These are phyloP conservation scores for Sclerodermus sp. DNA, from an alignment of 2,888 invertebrate genomes.

Conservation along the genomic window DNA sequence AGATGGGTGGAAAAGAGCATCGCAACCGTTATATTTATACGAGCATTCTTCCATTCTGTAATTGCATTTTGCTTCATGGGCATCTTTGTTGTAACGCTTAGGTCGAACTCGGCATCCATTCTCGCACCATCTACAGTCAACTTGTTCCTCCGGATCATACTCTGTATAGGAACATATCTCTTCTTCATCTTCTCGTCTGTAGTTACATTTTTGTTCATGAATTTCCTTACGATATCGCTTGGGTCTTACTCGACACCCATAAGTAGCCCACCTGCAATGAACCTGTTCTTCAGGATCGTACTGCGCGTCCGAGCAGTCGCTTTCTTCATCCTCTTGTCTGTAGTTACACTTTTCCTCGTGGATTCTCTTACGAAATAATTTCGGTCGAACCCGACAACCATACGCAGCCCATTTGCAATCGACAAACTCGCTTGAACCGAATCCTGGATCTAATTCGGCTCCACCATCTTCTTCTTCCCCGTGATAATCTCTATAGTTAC, in stretches of 20 bases:
- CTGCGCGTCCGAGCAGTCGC: too few species aligned
- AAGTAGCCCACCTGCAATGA: conserved; percentile 25
- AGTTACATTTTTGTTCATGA: conserved; percentile 31
- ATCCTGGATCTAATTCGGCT: conserved; percentile 12
- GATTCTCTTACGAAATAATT: conserved; percentile 21
- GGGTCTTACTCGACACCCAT: conserved; percentile 37
- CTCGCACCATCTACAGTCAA: conserved; percentile 38
- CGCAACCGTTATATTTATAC: conserved; percentile 34
- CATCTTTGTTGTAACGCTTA: conserved; percentile 25
- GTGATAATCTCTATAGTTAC: conserved; percentile 30
- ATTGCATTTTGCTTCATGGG: conserved; percentile 46
- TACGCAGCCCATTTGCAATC: conserved; percentile 27
- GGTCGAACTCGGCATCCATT: conserved; percentile 41
- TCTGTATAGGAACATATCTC: conserved; percentile 1
- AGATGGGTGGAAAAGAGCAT: conserved; percentile 21
- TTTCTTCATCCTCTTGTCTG: neutral
- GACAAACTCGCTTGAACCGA: conserved; percentile 37
- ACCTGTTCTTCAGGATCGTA: conserved; percentile 38
- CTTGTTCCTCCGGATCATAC: conserved; percentile 25
- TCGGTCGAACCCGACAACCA: conserved; percentile 37
- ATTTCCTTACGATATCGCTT: conserved; percentile 24
- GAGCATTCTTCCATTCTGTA: conserved; percentile 39
- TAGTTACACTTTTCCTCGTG: conserved; percentile 33
- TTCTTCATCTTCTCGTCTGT: conserved; percentile 12
- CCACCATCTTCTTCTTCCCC: conserved; percentile 12